Evolutionary conservation across 2,797 vertebrate species (phyloP), one percentile per base, ranked within the genome.

Genomic region (Tapirus indicus): DNA sequence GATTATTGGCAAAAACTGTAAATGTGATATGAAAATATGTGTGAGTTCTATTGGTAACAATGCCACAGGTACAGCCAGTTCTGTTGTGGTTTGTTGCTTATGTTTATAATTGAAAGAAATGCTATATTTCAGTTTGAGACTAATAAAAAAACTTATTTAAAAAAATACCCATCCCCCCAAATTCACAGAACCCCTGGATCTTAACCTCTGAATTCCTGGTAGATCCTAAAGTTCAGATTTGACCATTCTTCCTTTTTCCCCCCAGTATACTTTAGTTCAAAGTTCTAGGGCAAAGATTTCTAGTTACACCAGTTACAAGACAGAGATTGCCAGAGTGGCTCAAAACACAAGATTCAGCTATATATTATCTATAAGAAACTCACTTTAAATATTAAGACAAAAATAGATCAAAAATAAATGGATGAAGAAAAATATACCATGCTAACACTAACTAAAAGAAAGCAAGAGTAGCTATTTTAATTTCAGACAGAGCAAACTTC

Each of bases 331-430:
- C 27, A 60, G 14, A 77, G 2, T 69, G 52, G 16, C 60, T 69
- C 38, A 77, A 74, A 68, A 75, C 49, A 84, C 41, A 88, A 94
- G 41, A 68, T 5, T 69, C 52, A 58, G 6, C 32, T 32, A 47
- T 12, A 68, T 77, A 58, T 68, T 68, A 10, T 75, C 60, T 58
- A 58, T 0, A 84, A 77, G 32, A 94, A 68, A 69, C 20, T 90
- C 87, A 69, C 14, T 90, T 54, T 94, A 60, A 89, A 90, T 85
- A 77, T 84, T 75, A 68, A 90, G 27, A 77, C n/a, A 52, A 3
- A 25, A 77, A 84, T 16, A 90, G 14, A 49, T 60, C 49, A 69
- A 90, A 75, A 84, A 66, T 62, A 80, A 94, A 35, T 75, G 17
- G 20, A 41, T 54, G 2, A 54, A 75, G 32, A 68, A 83, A 88